Percentiles rank a stretch among this genome's conserved stretches.
phyloP scores from a whole-genome alignment of 2,113 vertebrate species.

The Colossoma macropomum region DNA sequence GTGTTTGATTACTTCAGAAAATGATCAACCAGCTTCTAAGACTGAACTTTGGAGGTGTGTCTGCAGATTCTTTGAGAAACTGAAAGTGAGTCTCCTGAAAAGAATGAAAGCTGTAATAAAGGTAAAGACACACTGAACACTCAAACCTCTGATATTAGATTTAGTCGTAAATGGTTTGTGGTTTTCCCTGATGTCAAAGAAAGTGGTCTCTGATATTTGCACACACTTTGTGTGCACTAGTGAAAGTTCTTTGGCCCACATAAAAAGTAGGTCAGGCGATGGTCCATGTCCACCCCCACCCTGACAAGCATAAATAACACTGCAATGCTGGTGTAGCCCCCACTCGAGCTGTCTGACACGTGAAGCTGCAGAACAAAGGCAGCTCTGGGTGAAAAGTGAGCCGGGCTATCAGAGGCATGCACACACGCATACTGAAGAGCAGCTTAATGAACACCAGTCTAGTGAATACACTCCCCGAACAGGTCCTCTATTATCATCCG shows the following conservation, averaged over 20 bases:
- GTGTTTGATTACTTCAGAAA: too few relatives aligned
- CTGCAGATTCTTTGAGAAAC: too few relatives aligned
- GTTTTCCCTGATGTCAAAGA: too few relatives aligned
- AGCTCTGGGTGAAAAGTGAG: neutral
- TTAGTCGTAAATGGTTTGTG: too few relatives aligned
- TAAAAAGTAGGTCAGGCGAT: neutral
- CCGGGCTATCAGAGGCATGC: neutral
- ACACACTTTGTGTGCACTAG: neutral
- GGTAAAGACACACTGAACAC: too few relatives aligned
- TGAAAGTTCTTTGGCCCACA: neutral
- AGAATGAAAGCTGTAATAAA: too few relatives aligned
- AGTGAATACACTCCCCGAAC: neutral
- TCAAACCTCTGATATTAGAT: too few relatives aligned
- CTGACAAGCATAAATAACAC: too few relatives aligned
- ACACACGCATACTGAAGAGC: conserved; percentile 13
- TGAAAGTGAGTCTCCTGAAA: too few relatives aligned
- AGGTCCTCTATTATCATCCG: conserved; percentile 28
- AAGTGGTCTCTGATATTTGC: too few relatives aligned
- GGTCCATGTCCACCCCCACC: neutral
- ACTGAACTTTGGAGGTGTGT: too few relatives aligned
- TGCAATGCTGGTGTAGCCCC: neutral
- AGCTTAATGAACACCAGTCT: conserved; percentile 7
- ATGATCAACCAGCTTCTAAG: too few relatives aligned
- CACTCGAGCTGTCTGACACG: neutral
- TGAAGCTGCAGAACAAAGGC: neutral